These are phyloP conservation scores for Hyphantria cunea DNA, from an alignment of 1,140 invertebrate species.

Conservation along the genomic window DNA sequence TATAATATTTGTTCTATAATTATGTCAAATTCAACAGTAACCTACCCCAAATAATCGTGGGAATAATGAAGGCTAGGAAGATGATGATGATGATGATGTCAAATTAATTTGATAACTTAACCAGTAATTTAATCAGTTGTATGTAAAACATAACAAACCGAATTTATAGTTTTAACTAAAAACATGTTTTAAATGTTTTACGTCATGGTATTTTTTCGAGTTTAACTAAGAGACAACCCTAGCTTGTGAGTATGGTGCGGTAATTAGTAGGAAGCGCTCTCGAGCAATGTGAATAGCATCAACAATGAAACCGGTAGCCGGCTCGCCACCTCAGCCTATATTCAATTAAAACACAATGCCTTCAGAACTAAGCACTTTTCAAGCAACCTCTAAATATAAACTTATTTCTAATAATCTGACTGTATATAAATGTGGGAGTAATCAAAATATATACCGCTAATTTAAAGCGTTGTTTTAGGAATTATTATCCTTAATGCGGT, in stretches of 20 bases:
- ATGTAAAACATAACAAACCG: no score
- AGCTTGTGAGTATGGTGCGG: slow-evolving; percentile 30
- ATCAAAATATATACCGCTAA: slow-evolving; percentile 10
- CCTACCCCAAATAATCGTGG: no score
- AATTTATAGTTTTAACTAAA: no score
- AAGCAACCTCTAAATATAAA: slow-evolving; percentile 23
- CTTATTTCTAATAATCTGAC: slow-evolving; percentile 10
- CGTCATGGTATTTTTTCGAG: no score
- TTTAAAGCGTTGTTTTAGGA: slow-evolving; percentile 13
- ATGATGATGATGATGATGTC: no score
- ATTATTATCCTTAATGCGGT: slow-evolving; percentile 22
- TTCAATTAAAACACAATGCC: slow-evolving; percentile 61
- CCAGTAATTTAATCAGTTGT: no score
- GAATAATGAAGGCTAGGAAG: no score
- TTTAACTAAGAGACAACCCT: no score
- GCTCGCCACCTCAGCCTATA: slow-evolving; percentile 47
- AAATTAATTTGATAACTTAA: no score
- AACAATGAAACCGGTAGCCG: slow-evolving; percentile 68
- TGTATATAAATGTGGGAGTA: slow-evolving; percentile 4
- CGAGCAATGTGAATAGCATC: slow-evolving; percentile 59
- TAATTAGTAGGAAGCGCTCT: slow-evolving; percentile 74
- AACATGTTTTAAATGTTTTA: no score
- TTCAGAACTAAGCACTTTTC: slow-evolving; percentile 23
- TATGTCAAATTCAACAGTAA: no score
- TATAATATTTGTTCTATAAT: no score